These are phyloP conservation scores for Probosciger aterrimus DNA, from an alignment of 2,113 vertebrate genomes.

Conservation along the genomic window DNA sequence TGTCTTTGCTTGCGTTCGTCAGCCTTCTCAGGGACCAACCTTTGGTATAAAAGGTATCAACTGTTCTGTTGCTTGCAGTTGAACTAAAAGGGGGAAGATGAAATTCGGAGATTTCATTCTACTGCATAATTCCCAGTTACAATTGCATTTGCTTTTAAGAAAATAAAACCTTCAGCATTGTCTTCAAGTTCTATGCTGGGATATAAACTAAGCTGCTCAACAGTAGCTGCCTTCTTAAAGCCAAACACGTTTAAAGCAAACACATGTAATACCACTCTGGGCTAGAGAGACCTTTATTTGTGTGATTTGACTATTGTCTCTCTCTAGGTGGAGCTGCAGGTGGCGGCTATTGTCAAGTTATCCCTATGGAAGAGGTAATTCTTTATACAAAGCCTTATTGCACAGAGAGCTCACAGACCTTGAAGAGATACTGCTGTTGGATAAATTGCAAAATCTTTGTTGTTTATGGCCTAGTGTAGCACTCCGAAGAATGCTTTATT, in stretches of 20 bases:
- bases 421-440: not conserved
- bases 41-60: constrained; percentile 95
- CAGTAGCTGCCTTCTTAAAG: not conserved
- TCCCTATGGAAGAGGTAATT: constrained; percentile 98
- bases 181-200: not conserved
- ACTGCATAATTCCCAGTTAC: not conserved
- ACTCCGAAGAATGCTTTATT: not conserved
- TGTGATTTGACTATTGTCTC: not conserved
- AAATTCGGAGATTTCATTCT: not conserved
- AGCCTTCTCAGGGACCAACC: constrained; percentile 97
- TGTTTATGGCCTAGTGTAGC: not conserved
- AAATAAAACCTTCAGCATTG: not conserved
- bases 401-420: not conserved
- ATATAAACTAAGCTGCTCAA: not conserved
- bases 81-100: not conserved
- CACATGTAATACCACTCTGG: not conserved
- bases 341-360: constrained; percentile 95
- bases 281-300: not conserved
- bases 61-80: not conserved
- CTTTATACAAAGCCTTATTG: not conserved
- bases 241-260: not conserved
- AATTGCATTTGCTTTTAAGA: not conserved
- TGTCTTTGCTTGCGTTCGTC: constrained; percentile 95
- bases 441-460: not conserved
- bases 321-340: constrained; percentile 93